Conservation (phyloP, 1,140 invertebrate genomes). For the Steinernema feltiae region DNA sequence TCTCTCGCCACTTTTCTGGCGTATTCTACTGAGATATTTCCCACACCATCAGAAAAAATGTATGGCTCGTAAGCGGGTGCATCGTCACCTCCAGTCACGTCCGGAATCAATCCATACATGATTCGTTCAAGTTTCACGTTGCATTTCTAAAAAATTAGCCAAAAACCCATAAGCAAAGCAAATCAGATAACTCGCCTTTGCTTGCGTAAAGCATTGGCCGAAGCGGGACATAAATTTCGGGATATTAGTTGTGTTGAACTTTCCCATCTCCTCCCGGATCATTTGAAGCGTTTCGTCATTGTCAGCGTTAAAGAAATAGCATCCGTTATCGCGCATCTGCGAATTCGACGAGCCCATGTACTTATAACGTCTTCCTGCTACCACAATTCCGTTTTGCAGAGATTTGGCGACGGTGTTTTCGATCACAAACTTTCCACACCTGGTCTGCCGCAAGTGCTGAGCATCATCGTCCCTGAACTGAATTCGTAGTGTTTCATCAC, state of each 20-base stretch:
- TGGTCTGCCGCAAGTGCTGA: slow-evolving; percentile 1
- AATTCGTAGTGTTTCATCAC: slow-evolving; percentile 35
- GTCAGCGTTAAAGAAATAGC: slow-evolving; percentile 43
- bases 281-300: neutral
- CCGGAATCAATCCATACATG: neutral
- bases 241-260: slow-evolving; percentile 40
- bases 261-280: slow-evolving; percentile 40
- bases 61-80: slow-evolving; percentile 15
- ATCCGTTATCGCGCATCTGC: slow-evolving; percentile 50
- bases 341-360: slow-evolving; percentile 53
- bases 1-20: slow-evolving; percentile 15
- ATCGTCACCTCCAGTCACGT: slow-evolving; percentile 17
- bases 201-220: slow-evolving; percentile 53
- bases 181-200: slow-evolving; percentile 23
- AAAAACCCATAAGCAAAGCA: neutral
- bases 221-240: slow-evolving; percentile 53
- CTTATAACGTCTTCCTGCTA: slow-evolving; percentile 33
- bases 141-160: slow-evolving; percentile 1
- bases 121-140: neutral
- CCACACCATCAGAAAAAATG: slow-evolving; percentile 36
- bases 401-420: slow-evolving; percentile 9
- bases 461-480: slow-evolving; percentile 29
- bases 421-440: slow-evolving; percentile 4
- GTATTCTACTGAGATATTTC: slow-evolving; percentile 5
- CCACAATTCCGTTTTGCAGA: slow-evolving; percentile 21